Evolutionary conservation across 2,113 vertebrate genomes (phyloP), one percentile per base, ranked within the genome.

Genomic region (Picathartes gymnocephalus): DNA sequence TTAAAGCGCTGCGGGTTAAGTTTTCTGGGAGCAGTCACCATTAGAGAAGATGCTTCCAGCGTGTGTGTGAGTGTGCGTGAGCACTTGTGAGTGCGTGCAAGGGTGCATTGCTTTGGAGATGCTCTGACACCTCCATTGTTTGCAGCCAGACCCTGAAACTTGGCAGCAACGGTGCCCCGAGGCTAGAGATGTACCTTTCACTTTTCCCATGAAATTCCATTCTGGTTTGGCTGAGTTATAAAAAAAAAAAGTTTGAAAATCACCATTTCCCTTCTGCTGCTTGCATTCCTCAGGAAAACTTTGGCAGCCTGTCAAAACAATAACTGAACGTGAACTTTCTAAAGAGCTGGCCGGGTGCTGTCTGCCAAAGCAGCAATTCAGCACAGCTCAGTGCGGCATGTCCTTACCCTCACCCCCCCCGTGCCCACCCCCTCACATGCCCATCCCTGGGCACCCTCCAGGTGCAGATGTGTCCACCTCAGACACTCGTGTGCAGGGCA

Each of bases 281-380:
- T 92, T 96, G 95, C 94, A 95, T 97, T 97, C 95, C 92, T 96
- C 94, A 74, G 94, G 95, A 97, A 96, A 96, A 88, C 86, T 93
- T 92, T 97, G 96, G 95, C 95, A 96, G 95, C 82, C 95, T 96
- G 93, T 96, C 96, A 97, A 93, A 95, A 97, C 93, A 97, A 96
- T 96, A 97, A 96, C 96, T 96, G 94, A 96, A 96, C 88, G 86
- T 95, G 96, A 96, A 96, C 94, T 95, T 95, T 94, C 93, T 95
- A 54, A 96, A 95, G 92, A 95, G 94, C 93, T 93, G 93, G 92
- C 92, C 96, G 17, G 4, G 54, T 42, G 70, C 93, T 88, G 87
- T 65, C 92, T 96, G 95, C 93, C 95, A 96, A 95, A 96, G 96
- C 90, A 90, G 94, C 94, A 64, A 82, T 87, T 93, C 83, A 83